Evolutionary conservation across 1,140 invertebrate genomes (phyloP).

Genomic region (Lamellibrachia luymesi): DNA sequence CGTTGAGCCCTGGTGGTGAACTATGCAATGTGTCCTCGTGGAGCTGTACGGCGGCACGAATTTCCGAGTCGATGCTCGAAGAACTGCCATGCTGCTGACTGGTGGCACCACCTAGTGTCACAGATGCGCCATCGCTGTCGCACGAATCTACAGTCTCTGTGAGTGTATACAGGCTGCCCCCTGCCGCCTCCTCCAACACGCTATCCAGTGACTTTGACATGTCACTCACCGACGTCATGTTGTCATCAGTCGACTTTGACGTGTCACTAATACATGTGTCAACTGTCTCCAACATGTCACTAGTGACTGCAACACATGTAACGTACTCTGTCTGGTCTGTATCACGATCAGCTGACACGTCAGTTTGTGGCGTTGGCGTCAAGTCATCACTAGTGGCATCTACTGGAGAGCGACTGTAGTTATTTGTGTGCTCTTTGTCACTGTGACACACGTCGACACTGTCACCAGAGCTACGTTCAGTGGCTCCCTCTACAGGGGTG

Average conservation of each 20-base stretch:
- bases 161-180: neutral
- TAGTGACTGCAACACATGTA: neutral
- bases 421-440: neutral
- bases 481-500: neutral
- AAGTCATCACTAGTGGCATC: neutral
- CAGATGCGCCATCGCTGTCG: neutral
- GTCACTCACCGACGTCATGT: neutral
- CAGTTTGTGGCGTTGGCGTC: neutral
- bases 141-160: neutral
- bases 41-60: neutral
- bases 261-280: neutral
- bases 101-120: neutral
- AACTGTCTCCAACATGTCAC: neutral
- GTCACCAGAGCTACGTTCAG: neutral
- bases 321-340: neutral
- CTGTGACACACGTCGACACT: neutral
- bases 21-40: neutral
- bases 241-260: neutral
- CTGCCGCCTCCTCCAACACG: neutral
- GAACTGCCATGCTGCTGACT: neutral
- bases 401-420: neutral
- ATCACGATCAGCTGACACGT: neutral
- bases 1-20: neutral
- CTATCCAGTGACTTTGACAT: conserved; percentile 15
- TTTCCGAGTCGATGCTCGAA: neutral